Conservation (phyloP, 2,113 vertebrate species). For the Galbula dea region DNA sequence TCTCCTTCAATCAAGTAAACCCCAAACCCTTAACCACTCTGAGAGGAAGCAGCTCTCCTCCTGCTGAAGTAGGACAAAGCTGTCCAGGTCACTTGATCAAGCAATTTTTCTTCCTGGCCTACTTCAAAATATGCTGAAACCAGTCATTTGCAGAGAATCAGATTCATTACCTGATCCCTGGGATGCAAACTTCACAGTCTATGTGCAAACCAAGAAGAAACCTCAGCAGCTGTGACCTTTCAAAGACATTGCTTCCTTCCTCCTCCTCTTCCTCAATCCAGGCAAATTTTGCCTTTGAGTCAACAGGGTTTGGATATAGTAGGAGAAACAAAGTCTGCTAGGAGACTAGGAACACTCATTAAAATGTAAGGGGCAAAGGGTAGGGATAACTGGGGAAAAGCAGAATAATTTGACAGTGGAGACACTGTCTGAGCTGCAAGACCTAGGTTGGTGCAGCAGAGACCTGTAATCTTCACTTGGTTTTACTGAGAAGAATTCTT, state of each 20-base stretch:
- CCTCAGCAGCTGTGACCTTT: neutral
- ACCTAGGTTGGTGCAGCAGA: neutral
- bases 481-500: neutral
- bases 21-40: neutral
- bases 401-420: neutral
- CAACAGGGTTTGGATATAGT: neutral
- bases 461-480: neutral
- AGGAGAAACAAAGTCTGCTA: neutral
- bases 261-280: rapidly evolving
- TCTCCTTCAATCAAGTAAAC: neutral
- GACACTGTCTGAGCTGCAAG: neutral
- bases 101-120: neutral
- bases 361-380: neutral
- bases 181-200: neutral
- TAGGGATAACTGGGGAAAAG: neutral
- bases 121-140: neutral
- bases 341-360: neutral
- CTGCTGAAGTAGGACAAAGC: neutral
- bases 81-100: neutral
- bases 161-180: neutral
- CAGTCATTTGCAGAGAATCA: neutral
- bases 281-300: neutral
- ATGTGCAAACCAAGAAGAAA: neutral
- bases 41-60: neutral
- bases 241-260: neutral